Evolutionary conservation across 2,888 invertebrate genomes (phyloP), one percentile per base, ranked within the genome.

Genomic region (Nebria salina): DNA sequence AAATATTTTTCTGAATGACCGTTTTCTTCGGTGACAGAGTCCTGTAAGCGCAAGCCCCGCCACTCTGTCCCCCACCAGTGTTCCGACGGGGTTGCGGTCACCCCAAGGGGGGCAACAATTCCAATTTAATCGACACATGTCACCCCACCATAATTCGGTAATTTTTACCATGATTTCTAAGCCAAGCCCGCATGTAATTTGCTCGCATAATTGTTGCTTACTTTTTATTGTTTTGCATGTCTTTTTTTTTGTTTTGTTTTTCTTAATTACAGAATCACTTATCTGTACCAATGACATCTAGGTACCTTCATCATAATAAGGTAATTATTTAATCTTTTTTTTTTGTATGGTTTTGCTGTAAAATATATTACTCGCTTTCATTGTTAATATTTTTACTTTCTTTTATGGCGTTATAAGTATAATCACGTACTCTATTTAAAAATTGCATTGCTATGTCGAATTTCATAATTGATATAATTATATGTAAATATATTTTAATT

Each of bases 281-380:
- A 93, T 94, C 94, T 93, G 95, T 95, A 92, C 95, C 95, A 92
- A 93, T 93, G 93, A 94, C 93, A 92, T 93, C 93, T 94, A 95
- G 94, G 92, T 95, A 93, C 91, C 94, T 93, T 88, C 94, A 94
- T 91, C 93, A 93, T 90, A 93, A 92, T 91, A 94, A 95, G 95
- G 95, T 95, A 90, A 84, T 83, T 84, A 83, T 84, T 54, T 54
- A 8, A 13, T 54, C 7, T 11, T 8, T 4, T 54, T 1, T 54
- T 54, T 54, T 54, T 54, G 2, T 54, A 11, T 54, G 54, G 2
- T 54, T 54, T 54, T 54, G 34, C 34, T 34, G 34, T 34, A 34
- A 34, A 34, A 4, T 34, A 4, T 34, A 34, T 34, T 1, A 34
- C 5, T 34, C 34, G 54, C 54, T 54, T 54, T 54, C 2, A 54